A percentile compares a stretch with the other conserved stretches of the same genome.
Evolutionary conservation across 2,888 invertebrate species (phyloP).

Genomic region (Theodoxus fluviatilis): DNA sequence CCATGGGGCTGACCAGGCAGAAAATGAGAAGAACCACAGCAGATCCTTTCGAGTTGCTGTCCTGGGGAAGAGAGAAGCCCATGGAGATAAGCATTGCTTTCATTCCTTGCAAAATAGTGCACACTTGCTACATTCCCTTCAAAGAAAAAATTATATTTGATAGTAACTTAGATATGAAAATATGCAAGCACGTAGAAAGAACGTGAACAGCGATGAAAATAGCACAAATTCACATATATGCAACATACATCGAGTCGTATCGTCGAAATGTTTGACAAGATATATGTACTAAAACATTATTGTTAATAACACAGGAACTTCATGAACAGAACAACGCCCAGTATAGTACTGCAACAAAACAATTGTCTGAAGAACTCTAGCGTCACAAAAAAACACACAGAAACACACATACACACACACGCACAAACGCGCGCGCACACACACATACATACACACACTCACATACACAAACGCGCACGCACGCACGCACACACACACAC

Average conservation of each 20-base stretch:
- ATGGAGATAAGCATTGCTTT: too few relatives aligned
- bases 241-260: not conserved
- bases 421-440: too few relatives aligned
- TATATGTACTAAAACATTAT: not conserved
- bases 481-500: conserved; percentile 15
- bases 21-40: conserved; percentile 48
- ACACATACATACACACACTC: conserved; percentile 16
- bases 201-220: not conserved
- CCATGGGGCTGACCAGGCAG: conserved; percentile 52
- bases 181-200: not conserved
- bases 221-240: not conserved
- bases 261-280: not conserved
- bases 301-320: not conserved
- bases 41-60: conserved; percentile 38
- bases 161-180: not conserved
- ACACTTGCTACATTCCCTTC: not conserved
- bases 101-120: not conserved
- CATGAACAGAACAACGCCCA: not conserved
- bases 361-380: not conserved
- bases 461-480: conserved; percentile 3
- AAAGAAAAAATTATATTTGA: not conserved
- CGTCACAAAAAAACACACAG: not conserved
- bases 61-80: conserved; percentile 29
- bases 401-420: conserved; percentile 6
- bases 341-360: not conserved